phyloP scores from a whole-genome alignment of 2,888 invertebrate genomes.

The Rhyacophila evoluta region DNA sequence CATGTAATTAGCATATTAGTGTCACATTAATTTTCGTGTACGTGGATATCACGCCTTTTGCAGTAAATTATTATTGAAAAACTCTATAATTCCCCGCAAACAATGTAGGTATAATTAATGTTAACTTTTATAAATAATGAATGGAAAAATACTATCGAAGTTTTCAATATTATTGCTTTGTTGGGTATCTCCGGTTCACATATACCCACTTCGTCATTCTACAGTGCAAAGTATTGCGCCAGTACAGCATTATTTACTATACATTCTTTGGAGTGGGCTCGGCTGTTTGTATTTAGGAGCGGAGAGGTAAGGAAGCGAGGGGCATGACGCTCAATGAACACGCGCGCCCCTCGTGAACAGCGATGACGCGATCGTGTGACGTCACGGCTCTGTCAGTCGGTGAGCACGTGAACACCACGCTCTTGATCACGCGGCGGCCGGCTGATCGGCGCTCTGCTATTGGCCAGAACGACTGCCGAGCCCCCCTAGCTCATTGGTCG shows the following conservation, averaged over 20 bases:
- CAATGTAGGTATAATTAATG: no score
- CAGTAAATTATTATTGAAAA: no score
- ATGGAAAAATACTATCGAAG: no score
- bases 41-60: no score
- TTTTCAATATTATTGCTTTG: no score
- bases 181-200: no score
- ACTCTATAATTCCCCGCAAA: no score
- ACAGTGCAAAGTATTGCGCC: neutral
- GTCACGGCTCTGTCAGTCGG: constrained; percentile 73
- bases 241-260: neutral
- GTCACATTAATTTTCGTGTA: no score
- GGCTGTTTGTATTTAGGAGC: neutral
- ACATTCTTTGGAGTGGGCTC: constrained; percentile 10
- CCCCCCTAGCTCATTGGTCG: constrained; percentile 77
- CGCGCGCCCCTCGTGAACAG: constrained; percentile 52
- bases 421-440: constrained; percentile 81
- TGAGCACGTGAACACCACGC: constrained; percentile 89
- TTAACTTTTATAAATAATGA: no score
- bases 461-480: constrained; percentile 77
- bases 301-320: constrained; percentile 36
- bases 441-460: constrained; percentile 75
- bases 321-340: constrained; percentile 50
- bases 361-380: constrained; percentile 56
- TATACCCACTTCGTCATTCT: no score
- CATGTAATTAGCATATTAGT: no score